A percentile compares a stretch with the other conserved stretches of the same genome.
These are phyloP conservation scores for Apamea sordens DNA, from an alignment of 2,888 invertebrate species.

Conservation along the genomic window DNA sequence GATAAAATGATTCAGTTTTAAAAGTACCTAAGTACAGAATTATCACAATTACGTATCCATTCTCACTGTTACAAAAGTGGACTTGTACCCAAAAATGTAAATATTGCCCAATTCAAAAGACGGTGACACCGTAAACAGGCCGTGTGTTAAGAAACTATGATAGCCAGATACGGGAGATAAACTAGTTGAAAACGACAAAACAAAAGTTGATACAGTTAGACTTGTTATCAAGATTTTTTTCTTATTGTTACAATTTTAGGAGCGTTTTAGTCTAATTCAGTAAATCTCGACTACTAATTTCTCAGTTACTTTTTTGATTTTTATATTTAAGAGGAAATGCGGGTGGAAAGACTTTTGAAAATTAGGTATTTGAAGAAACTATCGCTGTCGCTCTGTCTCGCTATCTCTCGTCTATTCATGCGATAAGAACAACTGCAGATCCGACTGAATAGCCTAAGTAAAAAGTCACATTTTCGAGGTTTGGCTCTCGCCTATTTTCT, in stretches of 20 bases:
- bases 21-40: background rate
- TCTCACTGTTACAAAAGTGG: slow-evolving; percentile 60
- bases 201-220: slow-evolving; percentile 53
- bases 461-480: no score
- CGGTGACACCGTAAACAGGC: slow-evolving; percentile 69
- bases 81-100: slow-evolving; percentile 71
- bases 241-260: slow-evolving; percentile 30
- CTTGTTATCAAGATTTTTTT: slow-evolving; percentile 32
- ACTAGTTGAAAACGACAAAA: slow-evolving; percentile 62
- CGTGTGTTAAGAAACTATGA: slow-evolving; percentile 75
- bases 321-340: no score
- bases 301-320: background rate
- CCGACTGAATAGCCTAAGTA: no score
- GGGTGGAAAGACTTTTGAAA: no score
- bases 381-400: no score
- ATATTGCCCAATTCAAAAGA: slow-evolving; percentile 80
- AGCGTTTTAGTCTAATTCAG: slow-evolving; percentile 7
- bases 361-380: no score
- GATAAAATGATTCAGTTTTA: background rate
- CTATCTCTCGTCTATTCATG: no score
- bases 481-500: no score
- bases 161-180: slow-evolving; percentile 78
- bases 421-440: no score
- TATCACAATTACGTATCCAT: slow-evolving; percentile 46
- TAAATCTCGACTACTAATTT: background rate